Evolutionary conservation across 2,113 vertebrate species (phyloP).

Genomic region (Stegostoma tigrinum): DNA sequence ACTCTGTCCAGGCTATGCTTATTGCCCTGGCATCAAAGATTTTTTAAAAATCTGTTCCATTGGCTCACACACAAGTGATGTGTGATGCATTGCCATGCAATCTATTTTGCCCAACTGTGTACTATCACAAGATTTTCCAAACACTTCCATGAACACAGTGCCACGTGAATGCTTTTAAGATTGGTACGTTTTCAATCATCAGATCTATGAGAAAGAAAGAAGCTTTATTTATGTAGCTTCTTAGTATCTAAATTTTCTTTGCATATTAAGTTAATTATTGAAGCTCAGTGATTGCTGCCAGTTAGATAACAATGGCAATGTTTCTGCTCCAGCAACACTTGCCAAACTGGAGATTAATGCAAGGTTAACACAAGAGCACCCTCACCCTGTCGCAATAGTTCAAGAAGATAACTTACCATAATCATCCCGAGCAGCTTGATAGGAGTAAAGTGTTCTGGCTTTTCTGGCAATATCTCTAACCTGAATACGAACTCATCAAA

Average conservation of each 20-base stretch:
- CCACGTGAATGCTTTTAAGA: background rate
- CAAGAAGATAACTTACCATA: background rate
- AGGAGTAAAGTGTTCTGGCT: background rate
- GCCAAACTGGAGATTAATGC: background rate
- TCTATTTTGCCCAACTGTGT: background rate
- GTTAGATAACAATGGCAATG: background rate
- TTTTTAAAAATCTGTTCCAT: background rate
- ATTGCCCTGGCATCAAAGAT: background rate
- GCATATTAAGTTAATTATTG: background rate
- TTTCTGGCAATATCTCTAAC: background rate
- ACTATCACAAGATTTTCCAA: background rate
- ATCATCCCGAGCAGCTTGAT: background rate
- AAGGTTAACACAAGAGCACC: background rate
- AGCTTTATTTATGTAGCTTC: background rate
- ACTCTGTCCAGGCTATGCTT: background rate
- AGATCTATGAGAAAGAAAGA: background rate
- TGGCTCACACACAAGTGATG: background rate
- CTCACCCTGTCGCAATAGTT: background rate
- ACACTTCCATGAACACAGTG: background rate
- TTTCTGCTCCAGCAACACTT: background rate
- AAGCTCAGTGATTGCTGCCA: background rate
- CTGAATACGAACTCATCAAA: background rate
- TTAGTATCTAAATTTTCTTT: background rate
- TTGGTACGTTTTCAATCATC: background rate
- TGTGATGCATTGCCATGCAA: background rate